Conservation (phyloP, 1,140 invertebrate genomes). For the Microplitis mediator region DNA sequence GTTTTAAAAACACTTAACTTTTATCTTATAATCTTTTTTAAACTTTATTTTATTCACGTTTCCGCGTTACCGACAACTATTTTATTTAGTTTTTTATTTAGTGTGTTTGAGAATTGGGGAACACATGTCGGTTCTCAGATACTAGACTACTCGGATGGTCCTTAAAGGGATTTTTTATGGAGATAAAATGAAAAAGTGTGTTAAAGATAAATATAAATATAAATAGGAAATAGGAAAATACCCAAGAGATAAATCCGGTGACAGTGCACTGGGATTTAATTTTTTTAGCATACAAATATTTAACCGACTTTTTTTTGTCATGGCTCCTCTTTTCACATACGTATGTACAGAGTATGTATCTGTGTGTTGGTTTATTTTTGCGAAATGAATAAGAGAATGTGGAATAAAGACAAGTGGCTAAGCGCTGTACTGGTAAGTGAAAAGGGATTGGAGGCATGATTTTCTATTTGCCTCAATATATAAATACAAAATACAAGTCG, state of each 20-base stretch:
- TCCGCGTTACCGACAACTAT: too few species aligned
- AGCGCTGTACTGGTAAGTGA: neutral
- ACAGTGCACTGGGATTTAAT: neutral
- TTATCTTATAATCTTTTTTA: too few species aligned
- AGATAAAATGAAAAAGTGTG: constrained; percentile 5
- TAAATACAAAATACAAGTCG: neutral
- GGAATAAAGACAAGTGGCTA: neutral
- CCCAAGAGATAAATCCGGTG: neutral
- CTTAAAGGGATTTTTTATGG: constrained; percentile 2
- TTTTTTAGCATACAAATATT: too few species aligned
- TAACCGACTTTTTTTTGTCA: too few species aligned
- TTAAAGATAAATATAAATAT: neutral
- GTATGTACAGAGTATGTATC: too few species aligned
- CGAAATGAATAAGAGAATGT: neutral
- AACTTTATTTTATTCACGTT: too few species aligned
- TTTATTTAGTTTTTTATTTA: too few species aligned
- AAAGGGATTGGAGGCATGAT: neutral
- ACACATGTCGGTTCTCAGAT: neutral
- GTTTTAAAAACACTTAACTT: too few species aligned
- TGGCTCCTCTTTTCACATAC: too few species aligned
- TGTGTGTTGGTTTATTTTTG: neutral
- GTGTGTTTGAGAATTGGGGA: neutral
- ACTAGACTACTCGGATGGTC: neutral
- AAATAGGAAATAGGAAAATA: neutral
- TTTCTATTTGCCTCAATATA: neutral